phyloP scores from a whole-genome alignment of 2,888 invertebrate genomes.

The Plagodis dolabraria region DNA sequence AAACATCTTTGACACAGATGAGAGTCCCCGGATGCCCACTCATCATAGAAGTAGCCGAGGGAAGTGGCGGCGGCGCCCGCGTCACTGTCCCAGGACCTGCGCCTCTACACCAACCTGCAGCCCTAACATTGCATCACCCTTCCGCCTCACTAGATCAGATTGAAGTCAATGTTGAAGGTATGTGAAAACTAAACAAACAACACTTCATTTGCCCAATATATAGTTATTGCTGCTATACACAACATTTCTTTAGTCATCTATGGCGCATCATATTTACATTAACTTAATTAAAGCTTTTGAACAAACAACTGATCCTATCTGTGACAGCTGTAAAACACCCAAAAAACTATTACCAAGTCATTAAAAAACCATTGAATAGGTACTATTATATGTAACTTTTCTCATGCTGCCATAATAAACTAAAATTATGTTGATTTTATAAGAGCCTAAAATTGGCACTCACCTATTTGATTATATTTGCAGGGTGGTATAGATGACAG shows the following conservation, averaged over 20 bases:
- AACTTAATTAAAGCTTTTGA: not conserved
- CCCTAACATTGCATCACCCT: conserved; percentile 90
- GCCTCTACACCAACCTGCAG: conserved; percentile 88
- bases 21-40: conserved; percentile 96
- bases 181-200: conserved; percentile 46
- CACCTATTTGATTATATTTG: conserved; percentile 54
- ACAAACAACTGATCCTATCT: not conserved
- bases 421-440: not conserved
- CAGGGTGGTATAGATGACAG: conserved; percentile 76
- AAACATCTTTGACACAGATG: conserved; percentile 57
- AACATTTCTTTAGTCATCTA: no score
- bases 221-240: no score
- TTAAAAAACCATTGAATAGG: no score
- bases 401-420: not conserved
- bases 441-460: not conserved
- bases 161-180: conserved; percentile 98
- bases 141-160: conserved; percentile 96
- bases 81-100: conserved; percentile 90
- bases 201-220: no score
- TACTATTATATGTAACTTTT: not conserved
- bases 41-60: conserved; percentile 89
- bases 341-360: no score
- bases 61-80: conserved; percentile 86
- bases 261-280: not conserved
- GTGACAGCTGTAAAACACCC: not conserved